Evolutionary conservation across 1,140 invertebrate species (phyloP).

Genomic region (Achroia grisella): DNA sequence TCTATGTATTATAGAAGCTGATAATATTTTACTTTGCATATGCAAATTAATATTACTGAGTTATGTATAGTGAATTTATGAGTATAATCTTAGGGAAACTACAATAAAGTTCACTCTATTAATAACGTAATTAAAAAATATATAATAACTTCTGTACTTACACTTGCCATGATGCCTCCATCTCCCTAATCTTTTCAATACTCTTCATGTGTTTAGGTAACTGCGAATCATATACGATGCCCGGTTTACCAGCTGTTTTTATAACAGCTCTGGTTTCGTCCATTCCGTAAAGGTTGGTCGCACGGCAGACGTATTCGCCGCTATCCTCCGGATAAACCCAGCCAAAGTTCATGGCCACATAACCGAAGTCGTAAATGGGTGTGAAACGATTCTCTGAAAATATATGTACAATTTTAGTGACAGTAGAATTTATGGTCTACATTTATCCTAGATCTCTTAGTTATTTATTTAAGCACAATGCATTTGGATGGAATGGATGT

Average conservation of each 20-base stretch:
- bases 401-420: conserved; percentile 1
- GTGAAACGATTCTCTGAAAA: conserved; percentile 88
- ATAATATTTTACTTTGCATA: no score
- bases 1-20: no score
- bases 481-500: no score
- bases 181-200: conserved; percentile 95
- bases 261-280: conserved; percentile 91
- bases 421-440: not conserved
- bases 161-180: conserved; percentile 96
- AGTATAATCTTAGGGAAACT: no score
- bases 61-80: no score
- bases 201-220: conserved; percentile 95
- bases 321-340: conserved; percentile 96
- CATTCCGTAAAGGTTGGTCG: conserved; percentile 93
- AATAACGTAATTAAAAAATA: no score
- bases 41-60: no score
- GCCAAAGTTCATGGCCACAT: conserved; percentile 96
- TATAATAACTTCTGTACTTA: no score
- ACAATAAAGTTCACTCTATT: no score
- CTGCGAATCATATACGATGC: conserved; percentile 94
- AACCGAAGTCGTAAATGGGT: conserved; percentile 97
- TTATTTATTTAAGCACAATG: no score
- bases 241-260: conserved; percentile 89
- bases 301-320: conserved; percentile 91
- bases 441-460: not conserved